Conservation (phyloP, 1,140 invertebrate species). For the Campoletis sonorensis region DNA sequence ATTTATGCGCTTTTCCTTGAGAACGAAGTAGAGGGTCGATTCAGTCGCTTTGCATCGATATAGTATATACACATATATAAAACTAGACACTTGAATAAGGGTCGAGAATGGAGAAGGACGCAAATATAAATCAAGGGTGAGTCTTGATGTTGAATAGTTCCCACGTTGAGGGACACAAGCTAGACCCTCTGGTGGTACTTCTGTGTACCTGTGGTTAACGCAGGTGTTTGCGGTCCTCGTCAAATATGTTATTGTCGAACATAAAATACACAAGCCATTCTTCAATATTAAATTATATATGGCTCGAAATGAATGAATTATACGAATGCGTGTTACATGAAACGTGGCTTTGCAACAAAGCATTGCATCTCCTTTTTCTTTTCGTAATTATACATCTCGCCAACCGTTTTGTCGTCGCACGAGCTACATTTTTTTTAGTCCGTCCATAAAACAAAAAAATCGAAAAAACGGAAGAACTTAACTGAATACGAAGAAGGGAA, state of each 20-base stretch:
- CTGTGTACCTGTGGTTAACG: constrained; percentile 48
- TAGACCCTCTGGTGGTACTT: constrained; percentile 54
- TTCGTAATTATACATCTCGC: neutral
- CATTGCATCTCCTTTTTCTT: neutral
- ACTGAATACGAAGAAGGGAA: too few relatives aligned
- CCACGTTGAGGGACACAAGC: constrained; percentile 63
- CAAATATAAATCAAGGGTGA: constrained; percentile 57
- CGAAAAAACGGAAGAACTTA: too few relatives aligned
- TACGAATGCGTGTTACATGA: neutral
- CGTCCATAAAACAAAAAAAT: too few relatives aligned
- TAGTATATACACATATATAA: neutral
- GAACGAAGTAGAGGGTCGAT: constrained; percentile 46
- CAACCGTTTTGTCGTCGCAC: too few relatives aligned
- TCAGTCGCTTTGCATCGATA: neutral
- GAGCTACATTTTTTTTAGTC: too few relatives aligned
- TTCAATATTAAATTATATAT: constrained; percentile 30
- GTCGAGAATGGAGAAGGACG: constrained; percentile 41
- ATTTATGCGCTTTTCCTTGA: constrained; percentile 71
- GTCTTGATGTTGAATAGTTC: constrained; percentile 64
- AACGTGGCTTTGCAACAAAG: neutral
- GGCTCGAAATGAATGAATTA: constrained; percentile 4
- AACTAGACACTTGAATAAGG: constrained; percentile 48
- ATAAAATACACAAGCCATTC: constrained; percentile 29
- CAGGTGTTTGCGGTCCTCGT: constrained; percentile 56
- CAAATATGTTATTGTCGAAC: constrained; percentile 33